Conservation (phyloP, 2,888 invertebrate species). For the Lysandra coridon region DNA sequence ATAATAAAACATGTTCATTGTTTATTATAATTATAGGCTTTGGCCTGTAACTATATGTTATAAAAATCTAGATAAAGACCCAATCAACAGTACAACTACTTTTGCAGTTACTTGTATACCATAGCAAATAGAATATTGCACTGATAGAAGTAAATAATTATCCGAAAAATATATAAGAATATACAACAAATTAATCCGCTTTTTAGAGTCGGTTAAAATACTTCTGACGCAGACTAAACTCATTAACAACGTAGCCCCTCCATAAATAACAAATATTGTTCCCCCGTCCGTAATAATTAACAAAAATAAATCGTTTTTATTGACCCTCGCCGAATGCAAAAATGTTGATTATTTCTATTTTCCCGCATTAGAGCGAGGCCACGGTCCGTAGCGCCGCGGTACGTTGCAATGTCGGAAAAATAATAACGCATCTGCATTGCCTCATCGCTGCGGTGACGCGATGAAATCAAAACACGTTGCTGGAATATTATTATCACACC, state of each 20-base stretch:
- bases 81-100: too few species aligned
- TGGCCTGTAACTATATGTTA: too few species aligned
- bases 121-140: too few species aligned
- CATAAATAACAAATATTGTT: constrained; percentile 16
- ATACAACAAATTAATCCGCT: not conserved
- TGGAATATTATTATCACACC: too few species aligned
- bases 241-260: not conserved
- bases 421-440: not conserved
- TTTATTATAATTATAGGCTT: too few species aligned
- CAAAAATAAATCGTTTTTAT: constrained; percentile 16
- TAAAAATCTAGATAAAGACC: too few species aligned
- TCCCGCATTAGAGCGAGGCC: not conserved
- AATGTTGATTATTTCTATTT: constrained; percentile 22
- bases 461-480: not conserved
- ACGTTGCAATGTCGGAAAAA: not conserved
- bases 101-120: too few species aligned
- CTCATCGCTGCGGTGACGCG: not conserved
- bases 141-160: too few species aligned
- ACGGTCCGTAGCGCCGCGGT: not conserved
- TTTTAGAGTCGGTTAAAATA: not conserved
- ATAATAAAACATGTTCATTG: not conserved
- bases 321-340: constrained; percentile 12
- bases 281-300: constrained; percentile 13
- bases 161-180: not conserved
- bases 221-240: not conserved